Percentiles rank a stretch among this genome's conserved stretches.
phyloP scores from a whole-genome alignment of 2,797 vertebrate species.

The Notoglanidium macrostoma region DNA sequence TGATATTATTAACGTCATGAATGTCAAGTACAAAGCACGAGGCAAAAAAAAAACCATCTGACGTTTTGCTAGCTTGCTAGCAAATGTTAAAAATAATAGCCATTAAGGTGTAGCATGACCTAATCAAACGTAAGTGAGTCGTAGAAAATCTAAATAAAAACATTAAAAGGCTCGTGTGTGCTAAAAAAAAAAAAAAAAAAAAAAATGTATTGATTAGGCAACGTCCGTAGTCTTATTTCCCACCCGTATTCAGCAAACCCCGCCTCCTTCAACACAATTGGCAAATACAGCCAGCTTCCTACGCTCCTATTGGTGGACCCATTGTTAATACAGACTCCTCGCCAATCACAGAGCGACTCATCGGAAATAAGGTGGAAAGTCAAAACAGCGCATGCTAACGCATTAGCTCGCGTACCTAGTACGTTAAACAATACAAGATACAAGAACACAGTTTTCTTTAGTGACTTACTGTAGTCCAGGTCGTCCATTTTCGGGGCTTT shows the following conservation, averaged over 20 bases:
- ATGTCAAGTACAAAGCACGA: not conserved
- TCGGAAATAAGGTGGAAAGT: not conserved
- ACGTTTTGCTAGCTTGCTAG: not conserved
- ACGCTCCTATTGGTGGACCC: not conserved
- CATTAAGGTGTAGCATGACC: not conserved
- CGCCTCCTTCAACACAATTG: not conserved
- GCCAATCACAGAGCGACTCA: not conserved
- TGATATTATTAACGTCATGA: not conserved
- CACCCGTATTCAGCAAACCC: not conserved
- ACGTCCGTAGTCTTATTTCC: not conserved
- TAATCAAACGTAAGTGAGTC: not conserved
- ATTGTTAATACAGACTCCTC: too few species aligned
- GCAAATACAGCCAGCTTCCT: not conserved
- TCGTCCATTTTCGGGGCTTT: slow-evolving; percentile 87
- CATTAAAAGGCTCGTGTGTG: not conserved
- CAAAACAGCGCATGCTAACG: slow-evolving; percentile 29
- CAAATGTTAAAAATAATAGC: not conserved
- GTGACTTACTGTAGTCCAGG: slow-evolving; percentile 83
- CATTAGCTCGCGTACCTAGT: not conserved
- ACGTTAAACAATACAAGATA: slow-evolving; percentile 20
- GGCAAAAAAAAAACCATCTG: not conserved
- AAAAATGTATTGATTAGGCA: not conserved
- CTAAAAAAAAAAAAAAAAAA: not conserved
- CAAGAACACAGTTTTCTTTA: not conserved
- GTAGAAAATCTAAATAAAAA: not conserved